A percentile compares a stretch with the other conserved stretches of the same genome.
Conservation (phyloP, 2,113 vertebrate species). For the Petaurus breviceps region DNA sequence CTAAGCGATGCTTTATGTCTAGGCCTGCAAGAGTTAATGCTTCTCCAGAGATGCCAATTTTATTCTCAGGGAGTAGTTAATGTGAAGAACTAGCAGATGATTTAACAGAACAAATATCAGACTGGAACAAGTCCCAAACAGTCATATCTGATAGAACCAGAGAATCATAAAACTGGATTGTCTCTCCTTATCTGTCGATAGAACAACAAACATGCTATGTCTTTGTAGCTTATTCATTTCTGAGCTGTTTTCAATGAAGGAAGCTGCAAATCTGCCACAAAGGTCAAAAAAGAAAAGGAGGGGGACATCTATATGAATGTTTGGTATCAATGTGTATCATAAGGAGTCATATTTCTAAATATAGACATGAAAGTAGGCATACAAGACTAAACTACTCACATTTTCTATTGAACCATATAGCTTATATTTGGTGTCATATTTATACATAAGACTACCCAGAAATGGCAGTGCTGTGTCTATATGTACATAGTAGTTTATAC, state of each 20-base stretch:
- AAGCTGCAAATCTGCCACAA: too few species aligned
- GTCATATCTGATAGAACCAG: neutral
- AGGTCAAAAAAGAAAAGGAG: neutral
- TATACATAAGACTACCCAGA: neutral
- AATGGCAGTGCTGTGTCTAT: neutral
- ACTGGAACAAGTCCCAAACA: neutral
- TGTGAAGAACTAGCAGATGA: neutral
- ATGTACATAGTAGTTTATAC: neutral
- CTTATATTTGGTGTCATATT: neutral
- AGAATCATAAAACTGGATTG: fast-evolving
- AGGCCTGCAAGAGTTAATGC: too few species aligned
- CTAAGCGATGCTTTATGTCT: neutral
- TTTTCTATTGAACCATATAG: neutral
- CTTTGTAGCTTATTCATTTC: fast-evolving
- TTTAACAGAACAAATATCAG: neutral
- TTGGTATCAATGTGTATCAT: fast-evolving
- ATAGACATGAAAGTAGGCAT: fast-evolving
- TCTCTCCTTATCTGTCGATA: neutral
- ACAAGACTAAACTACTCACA: neutral
- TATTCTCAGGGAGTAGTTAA: neutral
- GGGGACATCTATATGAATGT: neutral
- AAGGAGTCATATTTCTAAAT: neutral
- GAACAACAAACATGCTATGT: fast-evolving
- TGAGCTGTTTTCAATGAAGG: neutral
- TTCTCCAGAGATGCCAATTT: neutral